phyloP scores from a whole-genome alignment of 1,140 invertebrate genomes.

The Drosophila busckii region DNA sequence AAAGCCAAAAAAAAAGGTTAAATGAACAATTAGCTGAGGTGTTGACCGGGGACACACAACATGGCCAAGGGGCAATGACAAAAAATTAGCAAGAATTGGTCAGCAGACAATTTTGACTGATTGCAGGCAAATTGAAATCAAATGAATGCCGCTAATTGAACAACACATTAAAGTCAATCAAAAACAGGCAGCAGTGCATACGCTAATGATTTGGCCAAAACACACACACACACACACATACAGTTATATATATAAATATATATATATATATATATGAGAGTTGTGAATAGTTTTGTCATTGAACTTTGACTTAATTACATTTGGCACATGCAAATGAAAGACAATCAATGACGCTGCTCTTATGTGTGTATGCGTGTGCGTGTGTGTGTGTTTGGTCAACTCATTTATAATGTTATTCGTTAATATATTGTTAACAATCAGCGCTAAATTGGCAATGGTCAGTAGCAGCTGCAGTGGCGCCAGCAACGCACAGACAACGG shows the following conservation, averaged over 20 bases:
- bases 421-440: constrained; percentile 76
- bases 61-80: background rate
- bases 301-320: constrained; percentile 50
- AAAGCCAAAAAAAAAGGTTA: no score
- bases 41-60: no score
- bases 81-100: background rate
- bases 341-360: constrained; percentile 17
- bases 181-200: constrained; percentile 6
- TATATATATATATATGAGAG: no score
- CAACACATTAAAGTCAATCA: constrained; percentile 70
- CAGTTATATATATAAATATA: no score
- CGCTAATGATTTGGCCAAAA: constrained; percentile 9
- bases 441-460: constrained; percentile 55
- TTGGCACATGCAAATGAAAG: constrained; percentile 38
- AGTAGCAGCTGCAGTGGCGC: constrained; percentile 38
- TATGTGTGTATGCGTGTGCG: constrained; percentile 1
- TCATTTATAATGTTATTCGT: constrained; percentile 67
- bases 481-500: no score
- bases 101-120: constrained; percentile 28
- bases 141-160: constrained; percentile 61
- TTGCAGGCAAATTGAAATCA: constrained; percentile 18
- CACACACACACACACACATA: background rate
- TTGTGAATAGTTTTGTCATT: constrained; percentile 7
- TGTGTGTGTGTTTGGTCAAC: constrained; percentile 5
- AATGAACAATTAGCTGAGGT: no score